phyloP scores from a whole-genome alignment of 2,888 invertebrate species.

The Philereme transversata region DNA sequence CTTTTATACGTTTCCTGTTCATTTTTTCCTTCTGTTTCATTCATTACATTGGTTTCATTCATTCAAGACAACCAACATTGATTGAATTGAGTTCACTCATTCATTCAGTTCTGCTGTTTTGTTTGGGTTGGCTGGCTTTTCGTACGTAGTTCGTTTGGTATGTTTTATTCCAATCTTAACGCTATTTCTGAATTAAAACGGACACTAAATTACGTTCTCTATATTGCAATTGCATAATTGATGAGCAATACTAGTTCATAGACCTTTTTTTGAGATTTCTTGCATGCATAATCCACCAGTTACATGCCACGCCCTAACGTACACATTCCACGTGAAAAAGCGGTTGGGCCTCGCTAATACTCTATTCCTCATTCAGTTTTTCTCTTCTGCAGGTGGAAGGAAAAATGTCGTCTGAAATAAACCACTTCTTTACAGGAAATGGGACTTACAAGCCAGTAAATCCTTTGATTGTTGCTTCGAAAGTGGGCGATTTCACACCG shows the following conservation, averaged over 20 bases:
- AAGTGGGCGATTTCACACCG: slow-evolving; percentile 89
- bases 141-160: no score
- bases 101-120: no score
- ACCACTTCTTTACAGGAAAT: slow-evolving; percentile 74
- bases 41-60: no score
- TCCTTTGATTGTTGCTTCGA: slow-evolving; percentile 53
- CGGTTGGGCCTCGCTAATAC: slow-evolving; percentile 11
- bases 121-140: no score
- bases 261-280: background rate
- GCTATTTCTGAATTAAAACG: no score
- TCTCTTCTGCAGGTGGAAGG: slow-evolving; percentile 71
- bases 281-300: background rate
- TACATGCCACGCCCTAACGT: slow-evolving; percentile 17
- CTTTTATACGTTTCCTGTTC: no score
- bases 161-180: no score
- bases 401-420: slow-evolving; percentile 74
- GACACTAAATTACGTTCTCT: no score
- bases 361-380: slow-evolving; percentile 49
- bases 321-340: slow-evolving; percentile 4
- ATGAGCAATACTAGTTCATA: background rate
- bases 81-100: no score
- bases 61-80: no score
- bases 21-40: no score
- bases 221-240: no score
- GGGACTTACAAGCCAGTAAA: slow-evolving; percentile 68